phyloP scores from a whole-genome alignment of 2,888 invertebrate genomes.

The Dysmachus trigonus region DNA sequence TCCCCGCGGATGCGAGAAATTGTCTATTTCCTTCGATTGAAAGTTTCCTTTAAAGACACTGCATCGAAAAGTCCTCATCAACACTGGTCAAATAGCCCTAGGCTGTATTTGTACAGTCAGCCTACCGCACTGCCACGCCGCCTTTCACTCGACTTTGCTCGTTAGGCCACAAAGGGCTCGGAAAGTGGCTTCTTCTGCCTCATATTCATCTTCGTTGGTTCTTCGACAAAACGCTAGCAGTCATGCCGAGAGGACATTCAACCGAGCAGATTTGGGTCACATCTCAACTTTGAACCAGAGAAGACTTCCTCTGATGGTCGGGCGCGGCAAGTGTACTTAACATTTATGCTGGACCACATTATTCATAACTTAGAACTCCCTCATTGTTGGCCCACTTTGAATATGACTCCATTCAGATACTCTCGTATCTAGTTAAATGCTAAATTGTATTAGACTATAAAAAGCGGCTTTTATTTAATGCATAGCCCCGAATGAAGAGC shows the following conservation, averaged over 20 bases:
- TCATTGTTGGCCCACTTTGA: neutral
- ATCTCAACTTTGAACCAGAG: neutral
- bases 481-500: neutral
- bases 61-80: neutral
- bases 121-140: too few relatives aligned
- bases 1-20: slow-evolving; percentile 1
- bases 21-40: neutral
- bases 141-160: neutral
- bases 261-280: neutral
- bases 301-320: neutral
- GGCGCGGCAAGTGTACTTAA: neutral
- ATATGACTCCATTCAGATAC: neutral
- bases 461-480: neutral
- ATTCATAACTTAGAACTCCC: neutral
- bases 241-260: neutral
- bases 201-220: neutral
- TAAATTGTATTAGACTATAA: neutral
- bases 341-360: neutral
- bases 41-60: neutral
- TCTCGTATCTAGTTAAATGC: neutral
- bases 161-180: neutral
- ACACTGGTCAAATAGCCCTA: neutral
- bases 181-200: neutral
- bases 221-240: neutral
- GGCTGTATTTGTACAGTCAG: neutral